Evolutionary conservation across 2,888 invertebrate species (phyloP), one percentile per base, ranked within the genome.

Genomic region (Enchytraeus crypticus): DNA sequence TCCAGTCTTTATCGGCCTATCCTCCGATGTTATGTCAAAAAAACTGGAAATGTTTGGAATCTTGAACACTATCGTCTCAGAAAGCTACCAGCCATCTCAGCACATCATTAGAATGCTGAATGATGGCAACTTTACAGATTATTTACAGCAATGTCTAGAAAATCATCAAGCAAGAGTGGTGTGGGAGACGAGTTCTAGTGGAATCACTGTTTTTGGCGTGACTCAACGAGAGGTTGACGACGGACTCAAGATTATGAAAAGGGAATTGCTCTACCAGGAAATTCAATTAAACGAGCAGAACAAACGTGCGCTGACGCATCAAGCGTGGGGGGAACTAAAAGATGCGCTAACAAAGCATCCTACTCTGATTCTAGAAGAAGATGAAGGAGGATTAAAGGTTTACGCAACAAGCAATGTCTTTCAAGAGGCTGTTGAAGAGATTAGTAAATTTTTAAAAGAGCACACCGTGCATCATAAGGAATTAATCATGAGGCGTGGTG

Each of bases 391-490:
- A 3, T 2, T 57, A 26, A 27, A 18, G 5, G 47, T 57, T 1
- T 27, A 29, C 8, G 11, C 21, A 1, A 57, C 43, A 29, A 4
- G n/a, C n/a, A 30, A 21, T 29, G 32, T 45, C 46, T 30, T 43
- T 30, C 32, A 60, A n/a, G 46, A 21, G 2, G 18, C 26, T 11
- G 2, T 60, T 4, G 55, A 55, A 21, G 29, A 45, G 11, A 49
- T 60, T 21, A 5, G 34, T 4, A 60, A 27, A 4, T 60, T 56
- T 30, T 32, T 60, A 4, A 47, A 55, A 27, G 55, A 56, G 23
- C 55, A 60, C 49, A 33, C 55, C 18, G 38, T 56, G 11, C 43
- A 29, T 23, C 55, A 60, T 30, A 32, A 60, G 29, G 29, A 56
- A 23, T 8, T 60, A 5, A 30, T 26, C 33, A 51, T 34, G 27